Conservation (phyloP, 2,113 vertebrate genomes). For the Centropus bengalensis region DNA sequence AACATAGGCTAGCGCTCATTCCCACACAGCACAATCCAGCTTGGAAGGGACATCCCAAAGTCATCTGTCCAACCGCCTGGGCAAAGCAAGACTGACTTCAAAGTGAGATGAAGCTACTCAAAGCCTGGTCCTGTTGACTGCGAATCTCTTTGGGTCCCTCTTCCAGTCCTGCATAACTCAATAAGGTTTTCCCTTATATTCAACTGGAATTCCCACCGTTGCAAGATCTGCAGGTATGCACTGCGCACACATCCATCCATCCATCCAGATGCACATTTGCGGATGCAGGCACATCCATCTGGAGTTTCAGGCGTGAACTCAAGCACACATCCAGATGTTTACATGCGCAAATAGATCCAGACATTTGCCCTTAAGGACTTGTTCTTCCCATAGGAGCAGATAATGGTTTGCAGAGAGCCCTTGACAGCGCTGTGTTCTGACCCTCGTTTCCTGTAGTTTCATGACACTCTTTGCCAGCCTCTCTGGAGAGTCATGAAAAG, state of each 20-base stretch:
- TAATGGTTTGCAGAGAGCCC: not conserved
- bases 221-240: not conserved
- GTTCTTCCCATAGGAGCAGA: not conserved
- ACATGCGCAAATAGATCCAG: not conserved
- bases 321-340: not conserved
- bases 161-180: too few species aligned
- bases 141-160: too few species aligned
- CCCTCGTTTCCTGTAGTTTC: not conserved
- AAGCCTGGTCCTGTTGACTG: too few species aligned
- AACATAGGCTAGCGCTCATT: too few species aligned
- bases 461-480: not conserved
- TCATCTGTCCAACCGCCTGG: not conserved
- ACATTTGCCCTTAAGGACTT: not conserved
- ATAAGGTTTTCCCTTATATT: too few species aligned
- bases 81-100: not conserved
- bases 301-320: not conserved
- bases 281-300: not conserved
- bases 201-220: not conserved
- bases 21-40: too few species aligned
- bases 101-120: too few species aligned
- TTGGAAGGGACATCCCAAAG: too few species aligned
- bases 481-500: not conserved
- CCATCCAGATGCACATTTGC: not conserved
- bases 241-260: too few species aligned
- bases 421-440: not conserved